phyloP scores from a whole-genome alignment of 30 jellyfish, hydroid and myxozoan species.

The Calvadosia cruxmelitensis region DNA sequence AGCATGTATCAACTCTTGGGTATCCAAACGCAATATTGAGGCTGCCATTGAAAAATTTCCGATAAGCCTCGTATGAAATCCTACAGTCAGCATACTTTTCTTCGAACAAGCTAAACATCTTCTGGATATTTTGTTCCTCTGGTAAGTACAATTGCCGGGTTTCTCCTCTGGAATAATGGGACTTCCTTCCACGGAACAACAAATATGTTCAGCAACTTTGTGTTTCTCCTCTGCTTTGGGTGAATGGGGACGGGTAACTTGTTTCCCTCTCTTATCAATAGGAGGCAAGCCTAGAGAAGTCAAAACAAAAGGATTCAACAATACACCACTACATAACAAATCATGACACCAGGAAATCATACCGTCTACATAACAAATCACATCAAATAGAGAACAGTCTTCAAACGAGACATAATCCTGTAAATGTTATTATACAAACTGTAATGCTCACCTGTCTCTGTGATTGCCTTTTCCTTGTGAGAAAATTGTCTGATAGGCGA shows the following conservation, averaged over 20 bases:
- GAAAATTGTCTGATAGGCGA: no score
- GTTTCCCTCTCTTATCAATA: conserved; percentile 3
- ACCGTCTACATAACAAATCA: background rate
- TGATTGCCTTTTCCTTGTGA: no score
- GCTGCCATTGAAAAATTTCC: background rate
- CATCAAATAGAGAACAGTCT: no score
- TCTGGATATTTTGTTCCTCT: no score
- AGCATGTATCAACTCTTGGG: conserved; percentile 8
- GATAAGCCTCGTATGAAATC: background rate
- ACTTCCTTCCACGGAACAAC: conserved; percentile 5
- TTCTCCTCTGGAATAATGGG: conserved; percentile 1
- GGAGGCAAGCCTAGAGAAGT: conserved; percentile 8
- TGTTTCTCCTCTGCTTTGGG: background rate
- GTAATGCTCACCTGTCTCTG: no score
- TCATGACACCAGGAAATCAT: background rate
- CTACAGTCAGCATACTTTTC: no score
- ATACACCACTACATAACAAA: background rate
- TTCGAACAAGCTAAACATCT: no score
- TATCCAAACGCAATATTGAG: conserved; percentile 3
- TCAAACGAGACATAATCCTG: no score
- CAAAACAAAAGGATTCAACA: background rate
- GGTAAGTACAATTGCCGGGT: conserved; percentile 2
- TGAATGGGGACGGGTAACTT: background rate
- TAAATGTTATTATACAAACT: no score
- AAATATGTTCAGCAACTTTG: background rate